Evolutionary conservation across 2,797 vertebrate species (phyloP).

Genomic region (Mus minutoides): DNA sequence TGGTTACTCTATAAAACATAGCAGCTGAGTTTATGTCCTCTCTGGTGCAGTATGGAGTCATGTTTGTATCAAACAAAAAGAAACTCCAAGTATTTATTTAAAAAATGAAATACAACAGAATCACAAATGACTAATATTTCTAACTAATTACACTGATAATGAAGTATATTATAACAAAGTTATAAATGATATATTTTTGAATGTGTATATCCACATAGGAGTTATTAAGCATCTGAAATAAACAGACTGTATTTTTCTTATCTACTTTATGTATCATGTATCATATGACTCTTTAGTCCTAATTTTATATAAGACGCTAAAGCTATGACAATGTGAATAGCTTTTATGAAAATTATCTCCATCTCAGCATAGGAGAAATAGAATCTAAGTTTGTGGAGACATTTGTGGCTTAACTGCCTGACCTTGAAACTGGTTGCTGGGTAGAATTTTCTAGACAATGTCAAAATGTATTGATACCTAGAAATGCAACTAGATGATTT

Average conservation of each 20-base stretch:
- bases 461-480: neutral
- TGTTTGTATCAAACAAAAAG: constrained; percentile 29
- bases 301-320: neutral
- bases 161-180: neutral
- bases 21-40: constrained; percentile 42
- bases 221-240: neutral
- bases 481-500: neutral
- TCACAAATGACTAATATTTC: constrained; percentile 54
- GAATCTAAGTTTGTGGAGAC: neutral
- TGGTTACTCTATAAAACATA: constrained; percentile 66
- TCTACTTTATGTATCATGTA: neutral
- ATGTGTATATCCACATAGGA: neutral
- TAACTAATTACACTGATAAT: constrained; percentile 3
- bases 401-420: neutral
- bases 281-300: neutral
- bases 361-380: neutral
- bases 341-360: constrained; percentile 22
- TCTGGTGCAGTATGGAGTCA: constrained; percentile 23
- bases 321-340: neutral
- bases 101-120: constrained; percentile 58
- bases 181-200: constrained; percentile 45
- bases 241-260: neutral
- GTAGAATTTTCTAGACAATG: neutral
- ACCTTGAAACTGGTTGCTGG: neutral
- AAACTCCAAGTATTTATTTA: constrained; percentile 56